Evolutionary conservation across 2,888 invertebrate genomes (phyloP).

Genomic region (Gastracanthus pulcherrimus): DNA sequence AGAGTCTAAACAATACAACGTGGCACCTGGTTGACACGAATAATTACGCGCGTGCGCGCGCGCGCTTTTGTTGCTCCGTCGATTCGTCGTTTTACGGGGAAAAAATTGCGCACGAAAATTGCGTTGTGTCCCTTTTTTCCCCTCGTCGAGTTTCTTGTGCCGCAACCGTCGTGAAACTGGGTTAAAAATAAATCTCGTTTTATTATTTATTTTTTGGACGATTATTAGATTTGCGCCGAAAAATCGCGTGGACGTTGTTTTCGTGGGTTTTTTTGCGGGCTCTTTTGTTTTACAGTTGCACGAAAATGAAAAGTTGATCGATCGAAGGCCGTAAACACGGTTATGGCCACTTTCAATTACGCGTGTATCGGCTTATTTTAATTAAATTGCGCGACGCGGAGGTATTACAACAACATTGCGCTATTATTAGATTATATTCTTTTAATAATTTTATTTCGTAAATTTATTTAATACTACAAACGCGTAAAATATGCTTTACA

Average conservation of each 20-base stretch:
- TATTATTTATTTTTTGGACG: too few relatives aligned
- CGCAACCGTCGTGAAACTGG: constrained; percentile 11
- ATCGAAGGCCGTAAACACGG: constrained; percentile 1
- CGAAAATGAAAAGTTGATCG: constrained; percentile 11
- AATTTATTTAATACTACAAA: neutral
- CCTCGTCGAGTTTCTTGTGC: neutral
- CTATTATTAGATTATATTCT: neutral
- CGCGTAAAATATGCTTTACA: too few relatives aligned
- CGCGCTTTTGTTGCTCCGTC: neutral
- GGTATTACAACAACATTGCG: neutral
- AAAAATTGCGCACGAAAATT: constrained; percentile 24
- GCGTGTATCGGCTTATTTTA: constrained; percentile 9
- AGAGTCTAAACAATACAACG: constrained; percentile 32
- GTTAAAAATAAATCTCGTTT: constrained; percentile 7
- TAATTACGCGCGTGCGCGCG: neutral
- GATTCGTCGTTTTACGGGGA: neutral
- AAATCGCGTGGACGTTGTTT: neutral
- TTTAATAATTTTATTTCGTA: neutral
- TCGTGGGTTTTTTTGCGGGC: neutral
- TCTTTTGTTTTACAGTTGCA: neutral
- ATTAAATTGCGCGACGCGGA: constrained; percentile 5
- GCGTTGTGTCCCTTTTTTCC: neutral
- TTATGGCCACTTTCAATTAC: constrained; percentile 13
- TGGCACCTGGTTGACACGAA: constrained; percentile 10
- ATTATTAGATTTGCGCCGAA: neutral